A percentile compares a stretch with the other conserved stretches of the same genome.
phyloP scores from a whole-genome alignment of 1,140 invertebrate genomes.

The Ceratosolen fusciceps region DNA sequence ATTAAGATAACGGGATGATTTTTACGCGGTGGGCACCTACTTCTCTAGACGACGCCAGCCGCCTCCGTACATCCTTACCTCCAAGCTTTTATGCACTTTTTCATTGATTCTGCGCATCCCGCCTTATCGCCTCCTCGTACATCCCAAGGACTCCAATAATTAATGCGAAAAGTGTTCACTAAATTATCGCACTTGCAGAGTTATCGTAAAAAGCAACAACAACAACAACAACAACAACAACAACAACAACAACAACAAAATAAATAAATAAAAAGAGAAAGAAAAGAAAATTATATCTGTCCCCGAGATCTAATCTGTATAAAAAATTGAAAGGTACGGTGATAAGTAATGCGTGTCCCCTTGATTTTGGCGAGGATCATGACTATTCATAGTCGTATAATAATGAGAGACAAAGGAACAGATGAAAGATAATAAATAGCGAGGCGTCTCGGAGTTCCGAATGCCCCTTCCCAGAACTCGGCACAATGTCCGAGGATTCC shows the following conservation, averaged over 20 bases:
- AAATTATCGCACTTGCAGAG: too few relatives aligned
- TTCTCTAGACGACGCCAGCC: neutral
- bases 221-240: too few relatives aligned
- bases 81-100: neutral
- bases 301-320: neutral
- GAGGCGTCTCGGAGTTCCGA: neutral
- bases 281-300: neutral
- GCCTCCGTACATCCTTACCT: neutral
- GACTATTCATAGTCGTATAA: slow-evolving; percentile 1
- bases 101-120: too few relatives aligned
- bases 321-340: neutral
- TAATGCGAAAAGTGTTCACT: too few relatives aligned
- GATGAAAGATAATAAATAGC: slow-evolving; percentile 27
- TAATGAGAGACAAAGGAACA: slow-evolving; percentile 20
- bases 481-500: neutral
- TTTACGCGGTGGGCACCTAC: neutral
- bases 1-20: slow-evolving; percentile 34
- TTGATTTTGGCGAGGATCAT: slow-evolving; percentile 13
- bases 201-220: too few relatives aligned
- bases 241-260: too few relatives aligned
- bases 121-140: too few relatives aligned
- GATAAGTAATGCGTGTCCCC: neutral
- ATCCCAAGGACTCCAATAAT: too few relatives aligned
- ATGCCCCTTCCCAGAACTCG: neutral
- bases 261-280: too few relatives aligned